These are phyloP conservation scores for Malacosoma neustria DNA, from an alignment of 2,888 invertebrate species.

Conservation along the genomic window DNA sequence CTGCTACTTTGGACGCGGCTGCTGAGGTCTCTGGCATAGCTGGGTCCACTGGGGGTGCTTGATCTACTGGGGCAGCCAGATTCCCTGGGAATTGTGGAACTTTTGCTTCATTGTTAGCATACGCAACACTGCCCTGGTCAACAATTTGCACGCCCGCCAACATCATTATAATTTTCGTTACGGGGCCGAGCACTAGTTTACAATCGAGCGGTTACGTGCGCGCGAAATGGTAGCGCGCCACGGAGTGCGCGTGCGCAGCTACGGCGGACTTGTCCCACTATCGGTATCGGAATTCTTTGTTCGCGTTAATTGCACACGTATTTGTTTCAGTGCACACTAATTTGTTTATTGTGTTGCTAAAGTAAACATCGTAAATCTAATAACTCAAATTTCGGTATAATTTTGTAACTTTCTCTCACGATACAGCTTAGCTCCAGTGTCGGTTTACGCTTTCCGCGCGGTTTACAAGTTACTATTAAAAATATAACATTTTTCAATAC, in stretches of 20 bases:
- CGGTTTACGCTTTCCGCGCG: too few species aligned
- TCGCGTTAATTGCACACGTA: conserved; percentile 35
- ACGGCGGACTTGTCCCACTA: conserved; percentile 16
- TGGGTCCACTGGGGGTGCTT: too few species aligned
- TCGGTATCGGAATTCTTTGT: conserved; percentile 34
- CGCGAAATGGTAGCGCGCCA: conserved; percentile 24
- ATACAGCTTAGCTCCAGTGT: too few species aligned
- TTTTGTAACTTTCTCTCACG: too few species aligned
- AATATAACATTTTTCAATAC: too few species aligned
- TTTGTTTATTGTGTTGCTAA: conserved; percentile 26
- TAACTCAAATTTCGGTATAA: too few species aligned
- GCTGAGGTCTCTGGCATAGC: conserved; percentile 12
- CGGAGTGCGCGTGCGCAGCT: conserved; percentile 44
- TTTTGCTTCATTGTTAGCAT: conserved; percentile 12
- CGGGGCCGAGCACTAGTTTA: neutral
- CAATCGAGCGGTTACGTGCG: conserved; percentile 30
- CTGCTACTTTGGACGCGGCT: conserved; percentile 2
- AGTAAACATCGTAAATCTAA: too few species aligned
- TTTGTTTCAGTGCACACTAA: conserved; percentile 32
- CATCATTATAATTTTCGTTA: conserved; percentile 37
- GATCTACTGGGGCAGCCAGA: conserved; percentile 3
- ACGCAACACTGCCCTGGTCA: conserved; percentile 46
- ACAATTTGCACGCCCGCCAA: conserved; percentile 64
- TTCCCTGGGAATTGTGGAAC: too few species aligned
- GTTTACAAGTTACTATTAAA: too few species aligned